phyloP scores from a whole-genome alignment of 2,888 invertebrate species.

The Diogma glabrata region DNA sequence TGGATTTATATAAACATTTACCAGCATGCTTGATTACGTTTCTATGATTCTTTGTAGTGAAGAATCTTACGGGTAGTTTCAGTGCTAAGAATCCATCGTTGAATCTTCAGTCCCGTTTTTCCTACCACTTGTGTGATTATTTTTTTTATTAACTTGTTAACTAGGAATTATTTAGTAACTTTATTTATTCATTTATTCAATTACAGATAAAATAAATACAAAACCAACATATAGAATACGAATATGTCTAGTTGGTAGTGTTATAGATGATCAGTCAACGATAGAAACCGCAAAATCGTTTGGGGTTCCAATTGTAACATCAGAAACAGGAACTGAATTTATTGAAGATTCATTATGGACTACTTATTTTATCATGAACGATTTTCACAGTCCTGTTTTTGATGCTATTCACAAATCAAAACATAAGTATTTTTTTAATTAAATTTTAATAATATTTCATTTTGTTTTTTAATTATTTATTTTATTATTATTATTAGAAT shows the following conservation, averaged over 20 bases:
- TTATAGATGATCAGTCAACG: constrained; percentile 41
- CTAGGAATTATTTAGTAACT: too few relatives aligned
- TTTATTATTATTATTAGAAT: constrained; percentile 41
- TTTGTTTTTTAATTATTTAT: constrained; percentile 8
- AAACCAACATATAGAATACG: constrained; percentile 40
- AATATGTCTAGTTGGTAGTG: constrained; percentile 51
- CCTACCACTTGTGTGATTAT: too few relatives aligned
- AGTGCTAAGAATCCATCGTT: too few relatives aligned
- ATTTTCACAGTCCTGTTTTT: constrained; percentile 56
- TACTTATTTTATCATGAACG: constrained; percentile 56
- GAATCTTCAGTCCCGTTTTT: too few relatives aligned
- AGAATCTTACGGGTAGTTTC: too few relatives aligned
- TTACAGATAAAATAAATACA: constrained; percentile 29
- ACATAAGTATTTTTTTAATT: constrained; percentile 40
- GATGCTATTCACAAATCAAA: constrained; percentile 48
- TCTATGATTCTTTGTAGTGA: too few relatives aligned
- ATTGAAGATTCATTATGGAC: constrained; percentile 45
- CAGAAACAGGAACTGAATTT: constrained; percentile 49
- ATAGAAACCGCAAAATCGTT: constrained; percentile 48
- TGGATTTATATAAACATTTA: too few relatives aligned
- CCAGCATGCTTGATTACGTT: too few relatives aligned
- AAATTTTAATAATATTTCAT: not conserved
- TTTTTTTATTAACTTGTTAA: too few relatives aligned
- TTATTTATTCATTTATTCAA: too few relatives aligned
- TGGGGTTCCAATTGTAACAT: constrained; percentile 49